Conservation (phyloP, 2,888 invertebrate genomes). For the Drosophila ochracea region DNA sequence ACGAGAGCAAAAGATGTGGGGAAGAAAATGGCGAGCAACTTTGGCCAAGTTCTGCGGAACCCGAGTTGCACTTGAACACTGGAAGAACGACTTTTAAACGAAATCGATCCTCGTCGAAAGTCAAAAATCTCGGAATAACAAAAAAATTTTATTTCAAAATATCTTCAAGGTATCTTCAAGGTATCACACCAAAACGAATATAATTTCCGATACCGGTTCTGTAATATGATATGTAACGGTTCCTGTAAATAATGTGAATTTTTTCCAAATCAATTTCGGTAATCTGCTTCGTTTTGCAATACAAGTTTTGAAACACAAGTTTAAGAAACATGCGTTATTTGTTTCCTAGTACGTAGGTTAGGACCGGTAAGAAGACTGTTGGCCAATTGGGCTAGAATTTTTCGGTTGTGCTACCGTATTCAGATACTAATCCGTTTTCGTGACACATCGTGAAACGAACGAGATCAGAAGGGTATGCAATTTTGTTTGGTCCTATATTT, state of each 20-base stretch:
- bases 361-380: not conserved
- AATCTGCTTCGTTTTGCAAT: too few species aligned
- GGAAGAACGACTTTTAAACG: not conserved
- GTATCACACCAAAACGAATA: not conserved
- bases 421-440: not conserved
- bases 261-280: not conserved
- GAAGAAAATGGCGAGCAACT: conserved; percentile 59
- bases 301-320: too few species aligned
- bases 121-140: not conserved
- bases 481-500: not conserved
- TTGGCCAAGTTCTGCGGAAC: conserved; percentile 58
- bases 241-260: not conserved
- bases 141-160: not conserved
- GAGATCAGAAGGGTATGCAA: not conserved
- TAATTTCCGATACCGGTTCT: not conserved
- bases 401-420: not conserved
- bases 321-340: not conserved
- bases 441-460: not conserved
- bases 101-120: not conserved
- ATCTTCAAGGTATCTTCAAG: not conserved
- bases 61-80: conserved; percentile 42
- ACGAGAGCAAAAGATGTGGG: conserved; percentile 28
- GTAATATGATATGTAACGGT: not conserved
- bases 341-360: not conserved
- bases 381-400: not conserved